Evolutionary conservation across 2,888 invertebrate genomes (phyloP), one percentile per base, ranked within the genome.

Genomic region (Agrotis segetum): DNA sequence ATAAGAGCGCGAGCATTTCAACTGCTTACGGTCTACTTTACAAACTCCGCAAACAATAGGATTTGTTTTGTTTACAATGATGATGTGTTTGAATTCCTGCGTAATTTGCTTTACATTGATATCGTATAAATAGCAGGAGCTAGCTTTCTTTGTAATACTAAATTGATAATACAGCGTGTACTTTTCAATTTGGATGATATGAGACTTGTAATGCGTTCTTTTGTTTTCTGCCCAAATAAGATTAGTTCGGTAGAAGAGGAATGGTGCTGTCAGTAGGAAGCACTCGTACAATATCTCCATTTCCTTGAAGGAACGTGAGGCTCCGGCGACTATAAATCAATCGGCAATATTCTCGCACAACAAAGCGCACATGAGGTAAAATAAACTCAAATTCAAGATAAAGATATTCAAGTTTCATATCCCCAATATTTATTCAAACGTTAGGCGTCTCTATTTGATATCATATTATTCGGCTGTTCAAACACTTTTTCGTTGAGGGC

Each of bases 391-490:
- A 83, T 81, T 81, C 72, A 50, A 79, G 80, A 85, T 86, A 86
- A 84, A 86, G 81, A 83, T 87, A 88, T 88, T 88, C 85, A 80
- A 85, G 84, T 82, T 88, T 85, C 85, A 87, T 85, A 86, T 83
- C 85, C 85, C 85, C 87, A 88, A 91, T 93, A 92, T 92, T 93
- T 93, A 94, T 94, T 94, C 92, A 93, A 92, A 92, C 88, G 89
- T 87, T 88, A 85, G 86, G 81, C 87, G 86, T 88, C 88, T 91
- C 89, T 91, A 91, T 91, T 93, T 92, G 92, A 92, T 93, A 93
- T 95, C 88, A 93, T 93, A 94, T 93, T 92, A 93, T 91, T 90
- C 87, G 91, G 85, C 83, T 90, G 90, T 92, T 93, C 92, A 93
- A 95, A 94, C 90, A 94, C 89, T 95, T 95, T 95, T 94, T 93